Evolutionary conservation across 2,797 vertebrate species (phyloP).

Genomic region (Margarornis squamiger): DNA sequence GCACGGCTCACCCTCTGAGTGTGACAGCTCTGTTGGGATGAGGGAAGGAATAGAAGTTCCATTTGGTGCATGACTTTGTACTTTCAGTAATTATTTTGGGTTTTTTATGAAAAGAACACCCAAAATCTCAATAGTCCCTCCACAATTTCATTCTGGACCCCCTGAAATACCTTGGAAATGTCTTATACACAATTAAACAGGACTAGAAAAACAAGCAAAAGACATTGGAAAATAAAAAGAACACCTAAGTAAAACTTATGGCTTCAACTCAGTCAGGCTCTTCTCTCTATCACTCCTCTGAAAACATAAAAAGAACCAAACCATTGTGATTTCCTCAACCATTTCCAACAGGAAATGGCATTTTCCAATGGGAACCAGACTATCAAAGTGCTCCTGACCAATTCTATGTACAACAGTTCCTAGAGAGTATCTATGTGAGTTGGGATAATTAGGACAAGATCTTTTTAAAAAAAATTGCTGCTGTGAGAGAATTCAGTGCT

Average conservation of each 20-base stretch:
- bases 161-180: background rate
- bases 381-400: background rate
- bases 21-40: background rate
- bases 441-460: background rate
- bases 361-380: background rate
- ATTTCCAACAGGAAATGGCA: background rate
- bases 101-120: background rate
- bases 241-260: background rate
- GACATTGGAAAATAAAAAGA: background rate
- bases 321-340: background rate
- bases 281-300: background rate
- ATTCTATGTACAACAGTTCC: background rate
- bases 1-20: accelerated
- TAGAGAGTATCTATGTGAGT: background rate
- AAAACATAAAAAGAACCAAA: background rate
- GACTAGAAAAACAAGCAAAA: background rate
- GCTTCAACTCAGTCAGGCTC: background rate
- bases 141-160: background rate
- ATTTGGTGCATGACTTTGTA: background rate
- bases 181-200: background rate
- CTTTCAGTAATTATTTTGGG: background rate
- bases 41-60: background rate
- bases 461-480: background rate
- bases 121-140: background rate
- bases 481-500: background rate